A percentile compares a stretch with the other conserved stretches of the same genome.
Evolutionary conservation across 2,888 invertebrate species (phyloP).

Genomic region (Tolmerus cingulatus): DNA sequence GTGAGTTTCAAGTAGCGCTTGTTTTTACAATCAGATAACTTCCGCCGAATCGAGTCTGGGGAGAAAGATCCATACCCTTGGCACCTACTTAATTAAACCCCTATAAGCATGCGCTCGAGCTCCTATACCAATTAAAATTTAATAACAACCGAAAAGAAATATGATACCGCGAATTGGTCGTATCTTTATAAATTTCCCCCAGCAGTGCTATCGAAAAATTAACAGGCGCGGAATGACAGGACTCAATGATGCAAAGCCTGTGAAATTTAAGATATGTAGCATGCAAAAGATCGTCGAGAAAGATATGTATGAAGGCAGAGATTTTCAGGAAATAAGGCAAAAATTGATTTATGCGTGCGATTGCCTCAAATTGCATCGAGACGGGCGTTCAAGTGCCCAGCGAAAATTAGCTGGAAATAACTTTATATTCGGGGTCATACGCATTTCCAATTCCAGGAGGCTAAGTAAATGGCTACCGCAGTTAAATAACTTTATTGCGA

Average conservation of each 20-base stretch:
- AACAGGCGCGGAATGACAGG: neutral
- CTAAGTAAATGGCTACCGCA: neutral
- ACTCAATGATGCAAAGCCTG: neutral
- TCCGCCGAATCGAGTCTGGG: neutral
- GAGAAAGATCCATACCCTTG: neutral
- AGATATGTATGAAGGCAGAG: neutral
- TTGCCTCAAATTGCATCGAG: neutral
- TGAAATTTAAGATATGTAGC: neutral
- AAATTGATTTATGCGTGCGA: neutral
- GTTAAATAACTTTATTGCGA: slow-evolving; percentile 4
- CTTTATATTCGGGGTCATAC: neutral
- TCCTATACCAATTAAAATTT: slow-evolving; percentile 3
- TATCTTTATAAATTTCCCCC: neutral
- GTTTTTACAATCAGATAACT: neutral
- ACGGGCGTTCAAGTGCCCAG: neutral
- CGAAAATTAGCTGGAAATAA: neutral
- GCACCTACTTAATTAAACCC: neutral
- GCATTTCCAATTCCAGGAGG: neutral
- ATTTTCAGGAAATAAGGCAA: neutral
- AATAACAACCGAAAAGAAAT: neutral
- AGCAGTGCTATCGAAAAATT: neutral
- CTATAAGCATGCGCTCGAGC: neutral
- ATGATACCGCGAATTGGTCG: neutral
- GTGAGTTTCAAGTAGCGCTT: neutral
- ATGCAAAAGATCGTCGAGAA: neutral